Evolutionary conservation across 2,113 vertebrate genomes (phyloP).

Genomic region (Trachemys scripta): DNA sequence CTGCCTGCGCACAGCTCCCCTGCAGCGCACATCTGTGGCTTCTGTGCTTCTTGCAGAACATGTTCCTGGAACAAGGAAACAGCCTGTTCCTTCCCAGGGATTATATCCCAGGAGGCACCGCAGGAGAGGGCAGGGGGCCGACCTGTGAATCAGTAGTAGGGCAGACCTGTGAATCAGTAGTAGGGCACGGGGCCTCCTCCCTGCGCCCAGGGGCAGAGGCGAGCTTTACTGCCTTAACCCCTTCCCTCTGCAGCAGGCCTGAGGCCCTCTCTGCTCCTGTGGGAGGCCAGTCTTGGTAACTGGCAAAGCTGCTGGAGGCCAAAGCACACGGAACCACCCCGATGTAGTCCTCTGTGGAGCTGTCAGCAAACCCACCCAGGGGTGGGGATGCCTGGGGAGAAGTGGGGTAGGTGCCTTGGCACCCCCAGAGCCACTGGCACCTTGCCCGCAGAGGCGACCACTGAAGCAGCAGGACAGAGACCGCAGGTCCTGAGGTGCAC

Average conservation of each 20-base stretch:
- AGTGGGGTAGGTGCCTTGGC: no score
- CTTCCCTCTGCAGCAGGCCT: not conserved
- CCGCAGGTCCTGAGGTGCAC: no score
- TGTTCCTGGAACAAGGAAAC: conserved; percentile 2
- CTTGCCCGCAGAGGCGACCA: not conserved
- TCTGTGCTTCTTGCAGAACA: not conserved
- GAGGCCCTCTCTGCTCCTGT: not conserved
- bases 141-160: no score
- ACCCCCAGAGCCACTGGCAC: not conserved
- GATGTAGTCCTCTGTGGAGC: not conserved
- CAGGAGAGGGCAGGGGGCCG: not conserved
- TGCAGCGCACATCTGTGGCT: not conserved
- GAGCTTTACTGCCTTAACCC: not conserved
- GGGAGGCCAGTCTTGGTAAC: not conserved
- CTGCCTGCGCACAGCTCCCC: not conserved
- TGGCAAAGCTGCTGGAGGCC: no score
- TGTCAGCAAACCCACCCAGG: not conserved
- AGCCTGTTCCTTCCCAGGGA: not conserved
- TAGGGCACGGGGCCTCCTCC: no score
- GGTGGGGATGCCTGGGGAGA: not conserved
- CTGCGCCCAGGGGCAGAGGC: not conserved
- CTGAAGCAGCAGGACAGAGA: not conserved
- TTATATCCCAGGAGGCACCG: not conserved
- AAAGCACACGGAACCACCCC: no score
- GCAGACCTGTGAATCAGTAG: no score